Conservation (phyloP, 35 echinoderm and acorn worm species). For the Anneissia japonica region DNA sequence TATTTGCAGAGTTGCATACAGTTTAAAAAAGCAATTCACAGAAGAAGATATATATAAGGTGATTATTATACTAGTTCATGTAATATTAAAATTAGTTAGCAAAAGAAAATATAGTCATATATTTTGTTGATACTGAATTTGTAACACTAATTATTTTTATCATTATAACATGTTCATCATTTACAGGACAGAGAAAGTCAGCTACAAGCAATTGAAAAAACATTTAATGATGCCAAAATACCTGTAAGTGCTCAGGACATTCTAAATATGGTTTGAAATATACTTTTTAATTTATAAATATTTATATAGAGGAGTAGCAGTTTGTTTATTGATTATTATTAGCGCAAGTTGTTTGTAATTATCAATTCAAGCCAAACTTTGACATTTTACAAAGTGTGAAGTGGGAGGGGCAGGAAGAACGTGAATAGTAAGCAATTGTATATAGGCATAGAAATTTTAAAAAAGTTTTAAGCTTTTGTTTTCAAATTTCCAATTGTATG, state of each 20-base stretch:
- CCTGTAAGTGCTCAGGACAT: conserved; percentile 68
- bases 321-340: too few species aligned
- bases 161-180: background rate
- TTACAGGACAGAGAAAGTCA: conserved; percentile 84
- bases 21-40: conserved; percentile 94
- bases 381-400: too few species aligned
- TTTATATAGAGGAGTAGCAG: too few species aligned
- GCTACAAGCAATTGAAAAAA: conserved; percentile 89
- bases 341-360: too few species aligned
- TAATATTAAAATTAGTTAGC: background rate
- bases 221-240: conserved; percentile 96
- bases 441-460: too few species aligned
- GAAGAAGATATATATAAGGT: conserved; percentile 96
- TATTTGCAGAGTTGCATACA: conserved; percentile 69
- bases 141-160: background rate
- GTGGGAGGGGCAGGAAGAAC: too few species aligned
- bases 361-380: too few species aligned
- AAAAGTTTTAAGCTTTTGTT: too few species aligned
- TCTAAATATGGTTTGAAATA: too few species aligned
- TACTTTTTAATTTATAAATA: too few species aligned
- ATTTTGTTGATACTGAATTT: background rate
- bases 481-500: too few species aligned
- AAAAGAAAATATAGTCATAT: background rate
- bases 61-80: background rate
- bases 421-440: too few species aligned